These are phyloP conservation scores for Argyrosomus regius DNA, from an alignment of 2,797 vertebrate species.

Conservation along the genomic window DNA sequence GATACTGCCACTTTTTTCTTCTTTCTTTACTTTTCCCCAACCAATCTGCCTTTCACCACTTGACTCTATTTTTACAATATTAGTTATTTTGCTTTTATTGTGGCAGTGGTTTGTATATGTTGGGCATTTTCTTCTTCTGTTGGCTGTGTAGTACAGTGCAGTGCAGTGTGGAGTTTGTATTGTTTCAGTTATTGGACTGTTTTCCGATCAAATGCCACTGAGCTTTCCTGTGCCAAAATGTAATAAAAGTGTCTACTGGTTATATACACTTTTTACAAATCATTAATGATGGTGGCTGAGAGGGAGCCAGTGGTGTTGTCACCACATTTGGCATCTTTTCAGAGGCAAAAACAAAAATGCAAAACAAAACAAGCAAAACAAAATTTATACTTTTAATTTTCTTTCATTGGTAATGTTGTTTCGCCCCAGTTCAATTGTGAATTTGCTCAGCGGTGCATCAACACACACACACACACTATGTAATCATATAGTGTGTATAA, in stretches of 20 bases:
- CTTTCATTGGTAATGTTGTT: neutral
- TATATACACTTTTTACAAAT: conserved; percentile 39
- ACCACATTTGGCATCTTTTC: conserved; percentile 32
- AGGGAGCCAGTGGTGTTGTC: conserved; percentile 31
- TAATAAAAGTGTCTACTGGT: conserved; percentile 61
- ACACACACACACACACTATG: too few species aligned
- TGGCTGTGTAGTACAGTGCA: conserved; percentile 11
- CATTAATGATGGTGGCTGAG: conserved; percentile 32
- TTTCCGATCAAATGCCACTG: conserved; percentile 51
- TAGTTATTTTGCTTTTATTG: conserved; percentile 14
- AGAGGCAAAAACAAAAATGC: neutral
- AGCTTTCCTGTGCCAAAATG: conserved; percentile 41
- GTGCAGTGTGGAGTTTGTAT: conserved; percentile 20
- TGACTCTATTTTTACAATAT: conserved; percentile 22
- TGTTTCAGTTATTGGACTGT: conserved; percentile 42
- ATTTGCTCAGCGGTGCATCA: neutral
- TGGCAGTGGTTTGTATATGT: conserved; percentile 7
- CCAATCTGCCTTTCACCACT: conserved; percentile 25
- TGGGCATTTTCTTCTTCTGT: neutral
- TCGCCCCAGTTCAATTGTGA: neutral
- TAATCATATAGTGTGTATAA: too few species aligned
- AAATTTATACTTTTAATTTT: neutral
- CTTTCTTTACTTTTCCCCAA: neutral
- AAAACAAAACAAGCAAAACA: neutral
- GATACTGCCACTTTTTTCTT: neutral